These are phyloP conservation scores for Grus americana DNA, from an alignment of 2,113 vertebrate genomes.

Conservation along the genomic window DNA sequence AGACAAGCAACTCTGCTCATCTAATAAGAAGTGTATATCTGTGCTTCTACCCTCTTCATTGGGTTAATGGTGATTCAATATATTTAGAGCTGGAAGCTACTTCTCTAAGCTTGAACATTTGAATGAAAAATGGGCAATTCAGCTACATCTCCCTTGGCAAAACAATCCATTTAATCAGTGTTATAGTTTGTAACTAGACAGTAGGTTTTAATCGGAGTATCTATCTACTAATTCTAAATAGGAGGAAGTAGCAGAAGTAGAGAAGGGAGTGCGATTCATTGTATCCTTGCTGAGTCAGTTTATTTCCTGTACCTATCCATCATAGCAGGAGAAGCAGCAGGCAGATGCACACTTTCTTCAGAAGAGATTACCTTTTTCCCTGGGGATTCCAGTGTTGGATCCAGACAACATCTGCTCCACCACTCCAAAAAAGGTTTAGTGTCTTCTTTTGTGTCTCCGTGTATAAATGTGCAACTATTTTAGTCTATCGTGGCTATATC, in stretches of 20 bases:
- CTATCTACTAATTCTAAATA: slow-evolving; percentile 84
- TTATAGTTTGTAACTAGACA: slow-evolving; percentile 91
- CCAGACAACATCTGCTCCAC: slow-evolving; percentile 81
- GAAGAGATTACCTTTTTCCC: slow-evolving; percentile 61
- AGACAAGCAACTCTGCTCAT: slow-evolving; percentile 68
- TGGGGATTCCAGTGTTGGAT: slow-evolving; percentile 51
- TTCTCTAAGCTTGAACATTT: slow-evolving; percentile 73
- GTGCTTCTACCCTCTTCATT: slow-evolving; percentile 68
- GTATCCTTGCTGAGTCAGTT: slow-evolving; percentile 84
- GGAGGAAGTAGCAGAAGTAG: slow-evolving; percentile 20
- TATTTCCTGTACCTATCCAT: slow-evolving; percentile 83
- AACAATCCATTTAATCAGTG: slow-evolving; percentile 83
- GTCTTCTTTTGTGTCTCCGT: neutral
- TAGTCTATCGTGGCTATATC: neutral
- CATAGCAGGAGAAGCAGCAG: slow-evolving; percentile 74
- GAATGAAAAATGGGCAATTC: slow-evolving; percentile 82
- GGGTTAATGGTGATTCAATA: slow-evolving; percentile 81
- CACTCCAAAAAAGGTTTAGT: slow-evolving; percentile 69
- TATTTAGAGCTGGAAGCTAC: slow-evolving; percentile 80
- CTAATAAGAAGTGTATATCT: slow-evolving; percentile 69
- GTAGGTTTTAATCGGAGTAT: slow-evolving; percentile 87
- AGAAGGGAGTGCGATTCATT: slow-evolving; percentile 58
- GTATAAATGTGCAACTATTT: neutral
- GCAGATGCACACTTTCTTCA: slow-evolving; percentile 79
- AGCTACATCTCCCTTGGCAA: slow-evolving; percentile 76